phyloP scores from a whole-genome alignment of 2,113 vertebrate species.

The Vimba vimba region DNA sequence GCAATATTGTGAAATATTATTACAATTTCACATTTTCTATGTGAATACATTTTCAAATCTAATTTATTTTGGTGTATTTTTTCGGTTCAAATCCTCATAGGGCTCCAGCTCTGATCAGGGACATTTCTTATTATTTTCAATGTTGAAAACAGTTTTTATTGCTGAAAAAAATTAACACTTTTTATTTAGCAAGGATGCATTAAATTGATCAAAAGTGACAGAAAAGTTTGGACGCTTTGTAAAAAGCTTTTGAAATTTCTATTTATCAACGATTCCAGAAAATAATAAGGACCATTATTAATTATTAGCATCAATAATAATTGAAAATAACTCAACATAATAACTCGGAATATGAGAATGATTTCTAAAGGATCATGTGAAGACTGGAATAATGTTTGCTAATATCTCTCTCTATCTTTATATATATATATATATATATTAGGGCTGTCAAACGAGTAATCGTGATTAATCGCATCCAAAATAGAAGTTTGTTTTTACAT shows the following conservation, averaged over 20 bases:
- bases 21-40: neutral
- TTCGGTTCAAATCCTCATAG: no score
- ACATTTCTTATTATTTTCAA: no score
- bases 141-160: neutral
- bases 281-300: neutral
- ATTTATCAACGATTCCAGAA: neutral
- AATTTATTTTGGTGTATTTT: neutral
- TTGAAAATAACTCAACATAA: neutral
- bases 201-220: no score
- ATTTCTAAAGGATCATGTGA: neutral
- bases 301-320: neutral
- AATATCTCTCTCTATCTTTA: no score
- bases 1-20: neutral
- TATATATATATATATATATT: no score
- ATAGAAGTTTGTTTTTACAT: no score
- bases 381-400: no score
- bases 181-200: neutral
- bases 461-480: no score
- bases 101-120: no score
- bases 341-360: neutral
- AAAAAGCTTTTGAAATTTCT: neutral
- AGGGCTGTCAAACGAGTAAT: no score
- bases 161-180: no score
- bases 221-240: no score
- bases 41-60: neutral